Conservation (phyloP, 2,888 invertebrate species). For the Fissipunctia ypsillon region DNA sequence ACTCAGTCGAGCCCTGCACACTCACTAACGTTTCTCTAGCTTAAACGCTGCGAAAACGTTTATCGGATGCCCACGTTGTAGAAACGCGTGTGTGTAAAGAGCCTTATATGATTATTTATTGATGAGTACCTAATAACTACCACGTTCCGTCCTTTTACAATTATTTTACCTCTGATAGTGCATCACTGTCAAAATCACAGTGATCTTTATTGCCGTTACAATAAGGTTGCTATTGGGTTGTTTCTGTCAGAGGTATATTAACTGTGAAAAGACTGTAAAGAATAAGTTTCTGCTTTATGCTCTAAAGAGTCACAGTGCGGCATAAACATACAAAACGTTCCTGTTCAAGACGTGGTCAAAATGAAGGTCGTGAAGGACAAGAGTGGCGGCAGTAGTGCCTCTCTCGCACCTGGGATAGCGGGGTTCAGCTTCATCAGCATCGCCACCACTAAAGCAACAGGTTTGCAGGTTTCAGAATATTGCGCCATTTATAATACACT, state of each 20-base stretch:
- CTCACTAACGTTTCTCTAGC: neutral
- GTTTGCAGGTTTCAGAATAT: conserved; percentile 12
- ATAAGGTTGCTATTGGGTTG: neutral
- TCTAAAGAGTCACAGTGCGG: conserved; percentile 49
- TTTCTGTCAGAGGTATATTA: neutral
- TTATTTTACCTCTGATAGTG: no score
- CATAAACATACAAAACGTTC: neutral
- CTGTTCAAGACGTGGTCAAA: conserved; percentile 15
- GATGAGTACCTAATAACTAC: no score
- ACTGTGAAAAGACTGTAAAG: no score
- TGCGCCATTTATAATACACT: neutral
- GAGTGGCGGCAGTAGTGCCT: neutral
- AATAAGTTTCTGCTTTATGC: neutral
- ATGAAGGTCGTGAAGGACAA: neutral
- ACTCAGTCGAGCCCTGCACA: no score
- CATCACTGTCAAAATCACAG: neutral
- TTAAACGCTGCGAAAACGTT: neutral
- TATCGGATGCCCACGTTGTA: neutral
- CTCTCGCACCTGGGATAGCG: neutral
- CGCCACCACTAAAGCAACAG: conserved; percentile 11
- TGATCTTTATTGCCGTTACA: neutral
- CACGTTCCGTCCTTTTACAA: neutral
- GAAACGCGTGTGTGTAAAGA: neutral
- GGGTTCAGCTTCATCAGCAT: conserved; percentile 13
- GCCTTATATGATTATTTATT: neutral